phyloP scores from a whole-genome alignment of 2,113 vertebrate species.

The Hassar affinis region DNA sequence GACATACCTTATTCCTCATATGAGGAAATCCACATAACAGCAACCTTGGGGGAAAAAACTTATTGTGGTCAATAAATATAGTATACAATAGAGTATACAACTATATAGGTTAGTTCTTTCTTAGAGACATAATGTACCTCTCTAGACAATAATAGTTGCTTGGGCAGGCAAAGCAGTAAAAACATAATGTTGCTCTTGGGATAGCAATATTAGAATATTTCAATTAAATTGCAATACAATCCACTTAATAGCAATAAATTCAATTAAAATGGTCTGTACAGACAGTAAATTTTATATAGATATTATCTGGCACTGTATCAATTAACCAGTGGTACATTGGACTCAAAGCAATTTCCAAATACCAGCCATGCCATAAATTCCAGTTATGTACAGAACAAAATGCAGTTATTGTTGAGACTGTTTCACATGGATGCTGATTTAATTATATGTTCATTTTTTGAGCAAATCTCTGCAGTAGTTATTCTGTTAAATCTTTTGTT shows the following conservation, averaged over 20 bases:
- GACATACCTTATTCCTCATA: background rate
- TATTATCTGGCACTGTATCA: background rate
- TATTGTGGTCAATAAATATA: background rate
- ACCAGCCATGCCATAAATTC: background rate
- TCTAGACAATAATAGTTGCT: background rate
- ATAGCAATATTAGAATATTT: background rate
- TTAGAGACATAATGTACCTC: background rate
- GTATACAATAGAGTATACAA: background rate
- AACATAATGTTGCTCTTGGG: background rate
- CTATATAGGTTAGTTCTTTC: background rate
- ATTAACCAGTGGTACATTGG: background rate
- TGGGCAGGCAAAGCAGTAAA: background rate
- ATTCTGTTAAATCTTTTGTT: background rate
- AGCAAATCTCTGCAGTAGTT: background rate
- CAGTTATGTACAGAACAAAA: background rate
- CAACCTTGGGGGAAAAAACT: background rate
- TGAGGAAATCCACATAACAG: background rate
- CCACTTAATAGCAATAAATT: background rate
- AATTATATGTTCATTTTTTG: too few relatives aligned
- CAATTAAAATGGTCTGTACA: background rate
- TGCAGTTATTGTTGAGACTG: background rate
- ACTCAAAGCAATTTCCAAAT: background rate
- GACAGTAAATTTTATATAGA: background rate
- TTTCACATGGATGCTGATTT: background rate
- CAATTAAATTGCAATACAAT: background rate